Conservation (phyloP, 1,140 invertebrate species). For the Meloidogyne floridensis region DNA sequence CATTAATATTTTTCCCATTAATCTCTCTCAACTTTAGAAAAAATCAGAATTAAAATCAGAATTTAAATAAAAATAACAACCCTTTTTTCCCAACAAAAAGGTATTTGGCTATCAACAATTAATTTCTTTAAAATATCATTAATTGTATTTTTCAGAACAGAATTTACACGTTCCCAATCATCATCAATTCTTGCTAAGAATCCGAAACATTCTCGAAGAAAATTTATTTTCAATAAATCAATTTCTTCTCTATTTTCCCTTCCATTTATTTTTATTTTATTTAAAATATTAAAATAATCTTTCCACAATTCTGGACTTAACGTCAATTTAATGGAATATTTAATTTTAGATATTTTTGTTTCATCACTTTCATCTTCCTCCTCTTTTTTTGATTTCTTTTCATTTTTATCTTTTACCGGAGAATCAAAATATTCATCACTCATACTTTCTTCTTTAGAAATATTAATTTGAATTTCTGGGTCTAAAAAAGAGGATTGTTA, state of each 20-base stretch:
- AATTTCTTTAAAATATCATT: constrained; percentile 1
- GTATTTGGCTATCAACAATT: background rate
- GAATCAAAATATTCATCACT: constrained; percentile 7
- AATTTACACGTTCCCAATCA: constrained; percentile 3
- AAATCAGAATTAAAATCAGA: background rate
- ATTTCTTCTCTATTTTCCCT: background rate
- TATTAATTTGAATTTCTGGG: background rate
- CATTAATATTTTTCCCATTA: background rate
- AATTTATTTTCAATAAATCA: background rate
- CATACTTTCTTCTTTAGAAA: background rate
- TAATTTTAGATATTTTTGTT: background rate
- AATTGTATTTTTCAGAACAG: background rate
- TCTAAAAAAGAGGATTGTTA: background rate
- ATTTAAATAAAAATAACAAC: background rate
- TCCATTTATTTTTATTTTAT: background rate
- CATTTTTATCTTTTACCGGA: background rate
- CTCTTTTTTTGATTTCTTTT: background rate
- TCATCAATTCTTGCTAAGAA: background rate
- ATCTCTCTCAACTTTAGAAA: background rate
- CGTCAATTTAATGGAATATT: background rate
- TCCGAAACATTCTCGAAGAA: background rate
- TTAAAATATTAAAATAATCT: constrained; percentile 7
- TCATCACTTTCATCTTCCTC: background rate
- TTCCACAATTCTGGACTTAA: constrained; percentile 1
- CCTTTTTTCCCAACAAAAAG: background rate